Percentiles rank a stretch among this genome's conserved stretches.
phyloP scores from a whole-genome alignment of 2,888 invertebrate species.

The Protonemura montana region DNA sequence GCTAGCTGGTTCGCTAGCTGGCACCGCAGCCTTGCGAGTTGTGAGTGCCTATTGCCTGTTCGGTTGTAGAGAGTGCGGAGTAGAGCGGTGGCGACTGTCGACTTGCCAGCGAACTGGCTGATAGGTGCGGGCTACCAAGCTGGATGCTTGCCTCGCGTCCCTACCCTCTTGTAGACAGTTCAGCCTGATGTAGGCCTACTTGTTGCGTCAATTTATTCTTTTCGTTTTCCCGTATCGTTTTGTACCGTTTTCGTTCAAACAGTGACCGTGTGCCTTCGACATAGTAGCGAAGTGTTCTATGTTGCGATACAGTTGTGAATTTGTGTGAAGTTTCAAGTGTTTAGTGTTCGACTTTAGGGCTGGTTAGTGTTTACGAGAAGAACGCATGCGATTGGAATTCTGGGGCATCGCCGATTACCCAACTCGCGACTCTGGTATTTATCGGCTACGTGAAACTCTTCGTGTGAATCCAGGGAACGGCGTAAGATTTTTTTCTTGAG shows the following conservation, averaged over 20 bases:
- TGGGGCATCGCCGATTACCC: not conserved
- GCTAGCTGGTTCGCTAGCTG: not conserved
- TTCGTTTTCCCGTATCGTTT: not conserved
- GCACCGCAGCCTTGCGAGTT: not conserved
- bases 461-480: not conserved
- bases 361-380: not conserved
- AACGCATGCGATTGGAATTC: conserved; percentile 1
- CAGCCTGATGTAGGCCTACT: conserved; percentile 12
- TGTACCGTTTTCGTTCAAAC: not conserved
- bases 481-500: not conserved
- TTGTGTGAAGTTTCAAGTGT: not conserved
- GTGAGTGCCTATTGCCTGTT: not conserved
- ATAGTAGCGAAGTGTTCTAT: not conserved
- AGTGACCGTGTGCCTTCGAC: not conserved
- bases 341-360: not conserved
- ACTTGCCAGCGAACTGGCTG: not conserved
- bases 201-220: not conserved
- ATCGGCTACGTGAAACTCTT: not conserved
- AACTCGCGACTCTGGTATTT: not conserved
- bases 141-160: too few relatives aligned
- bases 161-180: not conserved
- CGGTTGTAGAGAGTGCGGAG: not conserved
- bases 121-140: not conserved
- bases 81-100: not conserved
- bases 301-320: not conserved